A percentile compares a stretch with the other conserved stretches of the same genome.
phyloP scores from a whole-genome alignment of 2,797 vertebrate genomes.

The Geranospiza caerulescens region DNA sequence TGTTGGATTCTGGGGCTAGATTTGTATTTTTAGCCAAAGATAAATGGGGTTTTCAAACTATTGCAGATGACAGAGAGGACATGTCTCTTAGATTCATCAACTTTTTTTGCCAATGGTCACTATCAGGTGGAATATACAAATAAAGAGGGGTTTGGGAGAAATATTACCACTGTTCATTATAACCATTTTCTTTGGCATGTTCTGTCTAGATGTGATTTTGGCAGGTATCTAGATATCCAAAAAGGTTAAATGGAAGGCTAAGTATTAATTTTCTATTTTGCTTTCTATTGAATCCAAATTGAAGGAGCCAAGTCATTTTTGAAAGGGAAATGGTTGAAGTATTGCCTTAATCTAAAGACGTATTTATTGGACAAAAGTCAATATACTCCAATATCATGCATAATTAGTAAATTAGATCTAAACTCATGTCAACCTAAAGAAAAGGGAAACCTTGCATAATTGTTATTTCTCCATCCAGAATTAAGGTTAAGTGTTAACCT shows the following conservation, averaged over 20 bases:
- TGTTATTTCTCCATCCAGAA: neutral
- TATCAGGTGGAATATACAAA: neutral
- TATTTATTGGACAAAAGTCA: neutral
- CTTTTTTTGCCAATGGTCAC: neutral
- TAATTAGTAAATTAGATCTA: neutral
- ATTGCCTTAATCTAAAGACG: neutral
- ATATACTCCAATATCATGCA: neutral
- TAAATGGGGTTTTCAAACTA: neutral
- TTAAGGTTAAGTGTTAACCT: neutral
- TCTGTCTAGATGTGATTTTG: neutral
- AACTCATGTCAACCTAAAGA: neutral
- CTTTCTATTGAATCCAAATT: neutral
- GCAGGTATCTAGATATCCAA: neutral
- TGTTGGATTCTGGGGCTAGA: neutral
- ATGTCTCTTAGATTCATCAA: neutral
- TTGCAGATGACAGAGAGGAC: neutral
- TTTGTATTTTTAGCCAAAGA: neutral
- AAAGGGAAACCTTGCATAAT: neutral
- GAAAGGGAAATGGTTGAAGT: neutral
- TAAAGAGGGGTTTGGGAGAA: neutral
- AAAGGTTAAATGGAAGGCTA: neutral
- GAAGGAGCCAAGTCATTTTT: neutral
- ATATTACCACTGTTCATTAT: neutral
- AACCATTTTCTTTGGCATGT: neutral
- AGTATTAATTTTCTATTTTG: neutral